phyloP scores from a whole-genome alignment of 92 coral and sea anemone genomes.

The Palythoa heliodiscus region DNA sequence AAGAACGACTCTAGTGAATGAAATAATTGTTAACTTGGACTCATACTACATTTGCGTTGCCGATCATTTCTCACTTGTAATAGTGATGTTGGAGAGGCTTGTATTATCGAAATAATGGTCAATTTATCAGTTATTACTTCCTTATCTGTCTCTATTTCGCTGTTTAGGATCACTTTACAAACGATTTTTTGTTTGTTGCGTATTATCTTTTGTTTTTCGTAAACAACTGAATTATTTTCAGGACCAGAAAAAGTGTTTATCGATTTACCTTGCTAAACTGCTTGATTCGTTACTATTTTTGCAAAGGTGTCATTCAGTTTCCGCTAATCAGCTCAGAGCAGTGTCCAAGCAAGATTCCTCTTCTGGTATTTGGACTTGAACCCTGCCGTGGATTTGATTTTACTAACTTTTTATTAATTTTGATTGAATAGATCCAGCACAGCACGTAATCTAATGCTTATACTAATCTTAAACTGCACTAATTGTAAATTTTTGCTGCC shows the following conservation, averaged over 20 bases:
- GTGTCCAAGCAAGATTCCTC: constrained; percentile 8
- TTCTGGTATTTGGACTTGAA: constrained; percentile 32
- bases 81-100: background rate
- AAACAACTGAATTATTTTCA: background rate
- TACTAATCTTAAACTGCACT: too few relatives aligned
- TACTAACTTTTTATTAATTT: constrained; percentile 6
- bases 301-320: background rate
- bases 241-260: background rate
- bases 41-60: too few relatives aligned
- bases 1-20: background rate
- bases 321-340: constrained; percentile 17
- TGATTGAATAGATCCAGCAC: constrained; percentile 20
- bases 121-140: background rate
- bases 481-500: too few relatives aligned
- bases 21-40: too few relatives aligned
- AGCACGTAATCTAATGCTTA: background rate
- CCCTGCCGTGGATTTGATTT: constrained; percentile 46
- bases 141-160: background rate
- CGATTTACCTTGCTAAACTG: background rate
- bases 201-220: background rate
- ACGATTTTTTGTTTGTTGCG: background rate
- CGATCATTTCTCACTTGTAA: too few relatives aligned
- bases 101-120: background rate
- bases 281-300: background rate
- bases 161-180: background rate